Conservation (phyloP, 2,113 vertebrate species). For the Hemichromis elongatus region DNA sequence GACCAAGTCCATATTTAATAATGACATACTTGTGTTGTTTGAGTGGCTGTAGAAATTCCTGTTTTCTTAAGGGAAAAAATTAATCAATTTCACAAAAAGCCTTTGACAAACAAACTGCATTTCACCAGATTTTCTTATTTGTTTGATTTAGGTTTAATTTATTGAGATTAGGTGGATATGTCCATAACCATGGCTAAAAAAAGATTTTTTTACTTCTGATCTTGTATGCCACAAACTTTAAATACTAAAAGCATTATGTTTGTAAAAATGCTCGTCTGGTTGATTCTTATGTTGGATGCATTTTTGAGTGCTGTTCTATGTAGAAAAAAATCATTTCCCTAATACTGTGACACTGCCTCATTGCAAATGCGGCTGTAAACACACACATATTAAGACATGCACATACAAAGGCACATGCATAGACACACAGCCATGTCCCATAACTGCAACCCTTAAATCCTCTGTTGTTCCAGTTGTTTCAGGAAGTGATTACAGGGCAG, state of each 20-base stretch:
- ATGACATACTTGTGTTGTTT: neutral
- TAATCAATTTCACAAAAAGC: neutral
- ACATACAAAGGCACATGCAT: neutral
- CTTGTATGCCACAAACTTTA: neutral
- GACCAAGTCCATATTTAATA: neutral
- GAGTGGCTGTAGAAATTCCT: neutral
- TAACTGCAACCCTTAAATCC: constrained; percentile 57
- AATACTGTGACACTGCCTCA: neutral
- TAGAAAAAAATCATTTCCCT: constrained; percentile 9
- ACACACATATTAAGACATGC: neutral
- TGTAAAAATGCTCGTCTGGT: neutral
- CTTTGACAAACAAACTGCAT: neutral
- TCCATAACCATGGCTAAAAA: neutral
- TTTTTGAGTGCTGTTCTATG: neutral
- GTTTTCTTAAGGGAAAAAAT: neutral
- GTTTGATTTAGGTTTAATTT: neutral
- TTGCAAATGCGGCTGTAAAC: constrained; percentile 3
- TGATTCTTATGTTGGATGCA: neutral
- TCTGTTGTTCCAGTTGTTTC: constrained; percentile 59
- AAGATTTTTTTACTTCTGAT: neutral
- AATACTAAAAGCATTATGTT: neutral
- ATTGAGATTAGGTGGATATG: neutral
- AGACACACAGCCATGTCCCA: neutral
- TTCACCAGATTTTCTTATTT: neutral
- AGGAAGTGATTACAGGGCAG: constrained; percentile 38